A percentile compares a stretch with the other conserved stretches of the same genome.
phyloP scores from a whole-genome alignment of 2,113 vertebrate species.

The Leptocoma aspasia region DNA sequence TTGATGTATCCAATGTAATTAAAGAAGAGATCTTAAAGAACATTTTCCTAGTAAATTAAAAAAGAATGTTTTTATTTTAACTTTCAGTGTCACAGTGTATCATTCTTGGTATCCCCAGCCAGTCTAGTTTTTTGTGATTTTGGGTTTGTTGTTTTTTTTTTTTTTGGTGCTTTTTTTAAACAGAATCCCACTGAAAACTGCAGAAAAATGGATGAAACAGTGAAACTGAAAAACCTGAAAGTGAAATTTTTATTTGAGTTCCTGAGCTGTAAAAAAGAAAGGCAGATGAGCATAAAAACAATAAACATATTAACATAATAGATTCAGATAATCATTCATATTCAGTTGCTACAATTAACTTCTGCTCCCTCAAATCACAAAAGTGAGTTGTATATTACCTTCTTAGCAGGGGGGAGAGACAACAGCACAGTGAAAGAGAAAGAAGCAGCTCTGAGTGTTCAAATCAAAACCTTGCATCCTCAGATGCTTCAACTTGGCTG shows the following conservation, averaged over 20 bases:
- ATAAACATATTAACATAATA: not conserved
- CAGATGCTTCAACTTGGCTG: not conserved
- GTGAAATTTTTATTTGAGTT: not conserved
- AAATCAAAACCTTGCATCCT: not conserved
- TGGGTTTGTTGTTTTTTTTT: fast-evolving
- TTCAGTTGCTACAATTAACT: not conserved
- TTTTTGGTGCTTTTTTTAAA: not conserved
- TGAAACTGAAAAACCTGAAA: not conserved
- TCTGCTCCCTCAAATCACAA: not conserved
- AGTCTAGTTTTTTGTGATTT: not conserved
- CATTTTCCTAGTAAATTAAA: not conserved
- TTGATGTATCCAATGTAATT: not conserved
- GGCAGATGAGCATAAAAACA: not conserved
- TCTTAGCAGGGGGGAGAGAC: fast-evolving
- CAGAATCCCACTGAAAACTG: fast-evolving
- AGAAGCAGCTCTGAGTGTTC: not conserved
- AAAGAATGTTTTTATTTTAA: not conserved
- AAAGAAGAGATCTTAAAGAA: not conserved
- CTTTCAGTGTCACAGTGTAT: not conserved
- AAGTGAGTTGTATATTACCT: not conserved
- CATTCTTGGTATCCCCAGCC: not conserved
- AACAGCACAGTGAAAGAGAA: not conserved
- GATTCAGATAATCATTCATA: not conserved
- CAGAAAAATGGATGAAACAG: not conserved
- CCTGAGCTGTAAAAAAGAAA: not conserved